Evolutionary conservation across 2,113 vertebrate genomes (phyloP).

Genomic region (Otus sunia): DNA sequence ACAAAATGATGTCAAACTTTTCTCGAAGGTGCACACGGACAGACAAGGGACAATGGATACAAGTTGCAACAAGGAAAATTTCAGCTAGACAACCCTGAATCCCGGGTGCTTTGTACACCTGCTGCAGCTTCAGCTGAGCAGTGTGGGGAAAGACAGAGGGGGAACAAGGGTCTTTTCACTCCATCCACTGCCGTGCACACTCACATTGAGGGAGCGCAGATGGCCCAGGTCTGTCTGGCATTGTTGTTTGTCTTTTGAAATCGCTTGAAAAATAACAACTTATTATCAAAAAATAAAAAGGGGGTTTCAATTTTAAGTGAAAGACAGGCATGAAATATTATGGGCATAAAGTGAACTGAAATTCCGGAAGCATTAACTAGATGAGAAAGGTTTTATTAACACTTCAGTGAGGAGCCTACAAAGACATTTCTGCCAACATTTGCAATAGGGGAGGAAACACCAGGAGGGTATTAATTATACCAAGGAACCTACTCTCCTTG

Average conservation of each 20-base stretch:
- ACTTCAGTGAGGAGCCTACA: neutral
- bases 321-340: neutral
- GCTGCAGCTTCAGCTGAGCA: neutral
- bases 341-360: neutral
- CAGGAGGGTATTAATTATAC: neutral
- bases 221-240: neutral
- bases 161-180: neutral
- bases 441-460: neutral
- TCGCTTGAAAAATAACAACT: neutral
- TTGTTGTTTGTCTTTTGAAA: neutral
- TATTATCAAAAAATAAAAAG: neutral
- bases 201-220: fast-evolving
- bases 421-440: neutral
- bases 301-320: neutral
- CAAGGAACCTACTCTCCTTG: neutral
- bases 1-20: neutral
- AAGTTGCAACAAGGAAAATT: no score
- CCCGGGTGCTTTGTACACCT: neutral
- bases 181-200: neutral
- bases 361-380: neutral
- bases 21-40: neutral
- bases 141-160: neutral
- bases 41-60: neutral
- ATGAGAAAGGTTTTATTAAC: neutral
- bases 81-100: neutral